These are phyloP conservation scores for Phortica magna DNA, from an alignment of 2,888 invertebrate species.

Conservation along the genomic window DNA sequence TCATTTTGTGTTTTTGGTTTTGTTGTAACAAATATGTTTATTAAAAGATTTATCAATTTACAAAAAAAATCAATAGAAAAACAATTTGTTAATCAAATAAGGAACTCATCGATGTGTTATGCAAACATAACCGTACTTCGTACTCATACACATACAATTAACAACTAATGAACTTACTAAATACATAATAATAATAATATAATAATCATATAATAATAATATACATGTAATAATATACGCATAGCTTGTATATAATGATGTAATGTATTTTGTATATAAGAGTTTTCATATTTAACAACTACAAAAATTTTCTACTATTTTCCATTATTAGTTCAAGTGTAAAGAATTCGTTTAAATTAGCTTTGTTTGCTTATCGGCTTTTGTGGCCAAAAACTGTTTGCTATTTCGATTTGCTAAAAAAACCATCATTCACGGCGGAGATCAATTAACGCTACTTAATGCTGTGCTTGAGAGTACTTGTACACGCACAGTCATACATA, in stretches of 20 bases:
- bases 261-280: conserved; percentile 21
- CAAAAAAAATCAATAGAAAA: not conserved
- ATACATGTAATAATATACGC: not conserved
- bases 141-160: conserved; percentile 14
- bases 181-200: conserved; percentile 7
- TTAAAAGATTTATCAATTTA: not conserved
- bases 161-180: conserved; percentile 26
- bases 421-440: conserved; percentile 8
- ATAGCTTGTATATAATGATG: not conserved
- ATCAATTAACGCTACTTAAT: conserved; percentile 29
- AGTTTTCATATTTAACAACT: conserved; percentile 23
- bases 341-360: not conserved
- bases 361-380: not conserved
- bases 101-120: conserved; percentile 20
- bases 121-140: conserved; percentile 17
- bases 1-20: not conserved
- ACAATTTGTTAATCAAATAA: conserved; percentile 22
- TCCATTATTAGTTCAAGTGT: too few relatives aligned
- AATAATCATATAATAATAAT: conserved; percentile 4
- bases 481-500: not conserved
- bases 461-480: not conserved
- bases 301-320: conserved; percentile 25
- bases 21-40: conserved; percentile 2
- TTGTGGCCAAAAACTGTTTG: not conserved
- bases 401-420: not conserved